Percentiles rank a stretch among this genome's conserved stretches.
These are phyloP conservation scores for Drosophila pectinifera DNA, from an alignment of 1,140 invertebrate species.

Conservation along the genomic window DNA sequence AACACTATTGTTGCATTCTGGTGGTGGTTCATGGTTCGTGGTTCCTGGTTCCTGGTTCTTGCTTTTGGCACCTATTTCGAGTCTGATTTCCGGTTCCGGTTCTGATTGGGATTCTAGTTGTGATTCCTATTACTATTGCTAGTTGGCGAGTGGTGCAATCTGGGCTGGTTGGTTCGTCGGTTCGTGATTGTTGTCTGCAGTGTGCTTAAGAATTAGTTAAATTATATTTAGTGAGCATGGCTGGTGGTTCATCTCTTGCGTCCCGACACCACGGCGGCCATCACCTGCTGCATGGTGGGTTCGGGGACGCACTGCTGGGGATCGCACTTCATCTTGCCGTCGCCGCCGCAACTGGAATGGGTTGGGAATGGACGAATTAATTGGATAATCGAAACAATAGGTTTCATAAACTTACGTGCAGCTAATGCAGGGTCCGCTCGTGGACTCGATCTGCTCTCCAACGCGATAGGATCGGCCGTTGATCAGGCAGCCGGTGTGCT, in stretches of 20 bases:
- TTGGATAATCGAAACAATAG: not conserved
- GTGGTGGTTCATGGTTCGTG: slow-evolving; percentile 49
- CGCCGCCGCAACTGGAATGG: slow-evolving; percentile 90
- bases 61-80: slow-evolving; percentile 30
- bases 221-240: slow-evolving; percentile 84
- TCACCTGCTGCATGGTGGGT: slow-evolving; percentile 94
- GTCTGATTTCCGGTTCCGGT: slow-evolving; percentile 35
- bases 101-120: slow-evolving; percentile 9
- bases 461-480: slow-evolving; percentile 92
- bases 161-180: slow-evolving; percentile 59
- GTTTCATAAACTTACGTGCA: slow-evolving; percentile 92
- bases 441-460: slow-evolving; percentile 92
- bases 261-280: slow-evolving; percentile 90
- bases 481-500: slow-evolving; percentile 92
- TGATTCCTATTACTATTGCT: slow-evolving; percentile 51
- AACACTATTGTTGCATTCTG: slow-evolving; percentile 46
- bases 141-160: slow-evolving; percentile 64
- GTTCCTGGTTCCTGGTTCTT: slow-evolving; percentile 52
- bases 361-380: not conserved
- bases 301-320: slow-evolving; percentile 94
- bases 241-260: slow-evolving; percentile 88
- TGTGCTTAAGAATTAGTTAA: slow-evolving; percentile 83
- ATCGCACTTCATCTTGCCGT: slow-evolving; percentile 97
- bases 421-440: slow-evolving; percentile 95
- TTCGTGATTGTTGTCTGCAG: slow-evolving; percentile 81